A percentile compares a stretch with the other conserved stretches of the same genome.
These are phyloP conservation scores for Hipparchia semele DNA, from an alignment of 2,888 invertebrate species.

Conservation along the genomic window DNA sequence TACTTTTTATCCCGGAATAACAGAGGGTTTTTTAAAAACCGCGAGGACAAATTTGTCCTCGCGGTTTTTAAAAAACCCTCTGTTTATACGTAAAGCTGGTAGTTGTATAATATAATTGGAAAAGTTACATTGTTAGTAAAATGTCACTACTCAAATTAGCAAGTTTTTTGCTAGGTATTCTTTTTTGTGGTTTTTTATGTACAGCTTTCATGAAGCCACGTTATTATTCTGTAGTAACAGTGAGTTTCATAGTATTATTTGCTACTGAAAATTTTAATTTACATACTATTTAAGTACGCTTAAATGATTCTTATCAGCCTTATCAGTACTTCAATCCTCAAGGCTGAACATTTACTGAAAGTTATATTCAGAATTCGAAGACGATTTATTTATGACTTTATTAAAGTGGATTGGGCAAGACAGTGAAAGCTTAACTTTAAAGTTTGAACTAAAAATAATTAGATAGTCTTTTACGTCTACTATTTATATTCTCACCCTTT, in stretches of 20 bases:
- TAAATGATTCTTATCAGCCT: constrained; percentile 4
- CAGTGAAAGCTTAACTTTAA: not conserved
- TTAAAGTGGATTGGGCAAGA: constrained; percentile 3
- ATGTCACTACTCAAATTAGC: not conserved
- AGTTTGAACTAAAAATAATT: not conserved
- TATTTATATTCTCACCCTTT: not conserved
- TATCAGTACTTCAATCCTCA: not conserved
- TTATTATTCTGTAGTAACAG: not conserved
- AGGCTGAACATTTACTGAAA: constrained; percentile 13
- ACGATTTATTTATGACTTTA: not conserved
- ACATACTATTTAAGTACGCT: not conserved
- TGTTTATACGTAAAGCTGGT: too few relatives aligned
- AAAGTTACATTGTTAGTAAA: not conserved
- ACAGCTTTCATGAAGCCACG: not conserved
- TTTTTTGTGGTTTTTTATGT: not conserved
- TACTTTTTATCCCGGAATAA: too few relatives aligned
- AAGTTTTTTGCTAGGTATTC: not conserved
- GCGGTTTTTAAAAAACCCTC: too few relatives aligned
- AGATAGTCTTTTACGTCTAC: not conserved
- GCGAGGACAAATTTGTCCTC: too few relatives aligned
- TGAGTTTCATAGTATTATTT: not conserved
- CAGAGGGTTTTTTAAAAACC: too few relatives aligned
- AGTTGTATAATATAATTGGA: not conserved
- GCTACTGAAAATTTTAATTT: not conserved
- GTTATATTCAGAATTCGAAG: not conserved